A percentile compares a stretch with the other conserved stretches of the same genome.
Conservation (phyloP, 2,113 vertebrate genomes). For the Channa maculata region DNA sequence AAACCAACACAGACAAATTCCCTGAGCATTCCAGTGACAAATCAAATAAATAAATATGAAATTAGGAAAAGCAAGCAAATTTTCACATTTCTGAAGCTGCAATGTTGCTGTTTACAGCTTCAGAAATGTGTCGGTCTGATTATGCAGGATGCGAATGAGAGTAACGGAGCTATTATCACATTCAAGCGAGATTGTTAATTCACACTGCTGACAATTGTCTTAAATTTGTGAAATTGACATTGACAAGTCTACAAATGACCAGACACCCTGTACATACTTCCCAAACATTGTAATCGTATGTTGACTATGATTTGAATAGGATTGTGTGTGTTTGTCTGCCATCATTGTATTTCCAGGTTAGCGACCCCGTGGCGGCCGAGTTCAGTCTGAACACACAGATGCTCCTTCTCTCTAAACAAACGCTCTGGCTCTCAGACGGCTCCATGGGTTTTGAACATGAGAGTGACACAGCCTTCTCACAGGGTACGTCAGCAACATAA, state of each 20-base stretch:
- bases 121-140: not conserved
- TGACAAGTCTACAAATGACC: not conserved
- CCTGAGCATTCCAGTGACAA: not conserved
- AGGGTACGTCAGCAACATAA: conserved; percentile 83
- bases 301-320: not conserved
- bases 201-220: not conserved
- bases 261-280: not conserved
- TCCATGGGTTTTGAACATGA: conserved; percentile 95
- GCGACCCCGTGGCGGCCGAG: conserved; percentile 94
- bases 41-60: not conserved
- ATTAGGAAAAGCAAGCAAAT: not conserved
- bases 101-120: not conserved
- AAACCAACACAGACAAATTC: not conserved
- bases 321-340: not conserved
- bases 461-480: conserved; percentile 90
- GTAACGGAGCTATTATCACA: not conserved
- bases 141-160: not conserved
- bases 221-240: not conserved
- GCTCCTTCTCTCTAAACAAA: conserved; percentile 92
- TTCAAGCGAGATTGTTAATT: not conserved
- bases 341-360: conserved; percentile 84
- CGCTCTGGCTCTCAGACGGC: conserved; percentile 93
- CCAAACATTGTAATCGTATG: not conserved
- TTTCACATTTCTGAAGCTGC: not conserved
- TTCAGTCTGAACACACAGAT: conserved; percentile 97